Conservation (phyloP, 2,888 invertebrate species). For the Leptopterna dolabrata region DNA sequence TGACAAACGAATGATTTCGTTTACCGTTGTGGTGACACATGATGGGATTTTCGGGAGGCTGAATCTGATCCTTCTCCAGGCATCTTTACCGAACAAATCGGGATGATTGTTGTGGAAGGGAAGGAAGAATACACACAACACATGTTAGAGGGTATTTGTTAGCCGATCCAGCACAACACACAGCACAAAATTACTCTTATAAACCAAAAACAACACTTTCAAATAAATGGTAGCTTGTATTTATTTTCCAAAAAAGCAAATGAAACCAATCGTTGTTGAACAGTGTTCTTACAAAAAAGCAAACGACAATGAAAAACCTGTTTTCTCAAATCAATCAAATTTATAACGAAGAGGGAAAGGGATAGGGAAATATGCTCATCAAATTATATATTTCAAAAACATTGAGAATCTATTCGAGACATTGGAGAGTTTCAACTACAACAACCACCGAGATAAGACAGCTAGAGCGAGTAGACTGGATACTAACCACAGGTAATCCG, state of each 20-base stretch:
- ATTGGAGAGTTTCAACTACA: too few species aligned
- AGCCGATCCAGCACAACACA: conserved; percentile 15
- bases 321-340: too few species aligned
- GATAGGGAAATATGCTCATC: too few species aligned
- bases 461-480: too few species aligned
- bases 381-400: too few species aligned
- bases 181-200: conserved; percentile 26
- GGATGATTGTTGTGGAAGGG: background rate
- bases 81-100: conserved; percentile 72
- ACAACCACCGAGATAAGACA: too few species aligned
- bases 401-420: too few species aligned
- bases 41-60: conserved; percentile 84
- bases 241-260: background rate
- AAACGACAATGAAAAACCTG: background rate
- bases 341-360: too few species aligned
- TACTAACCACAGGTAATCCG: too few species aligned
- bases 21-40: conserved; percentile 82
- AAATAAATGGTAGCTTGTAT: background rate
- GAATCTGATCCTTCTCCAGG: conserved; percentile 78
- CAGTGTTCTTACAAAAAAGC: background rate
- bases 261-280: background rate
- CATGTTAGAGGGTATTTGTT: conserved; percentile 36
- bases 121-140: conserved; percentile 67
- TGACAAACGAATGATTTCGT: conserved; percentile 81
- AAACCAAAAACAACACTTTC: background rate